phyloP scores from a whole-genome alignment of 2,797 vertebrate genomes.

The Microhierax caerulescens region DNA sequence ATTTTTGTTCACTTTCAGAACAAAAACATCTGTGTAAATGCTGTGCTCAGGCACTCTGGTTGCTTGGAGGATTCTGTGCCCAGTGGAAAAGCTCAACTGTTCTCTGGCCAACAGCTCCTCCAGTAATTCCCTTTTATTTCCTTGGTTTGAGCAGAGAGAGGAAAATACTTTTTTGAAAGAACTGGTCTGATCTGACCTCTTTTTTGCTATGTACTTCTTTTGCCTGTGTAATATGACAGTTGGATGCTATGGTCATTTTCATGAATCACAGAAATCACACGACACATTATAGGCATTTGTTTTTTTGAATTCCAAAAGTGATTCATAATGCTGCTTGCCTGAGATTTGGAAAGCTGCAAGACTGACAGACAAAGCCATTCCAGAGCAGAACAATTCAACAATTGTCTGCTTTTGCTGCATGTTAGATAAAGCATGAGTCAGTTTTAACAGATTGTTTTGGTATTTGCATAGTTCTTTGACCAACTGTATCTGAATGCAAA shows the following conservation, averaged over 20 bases:
- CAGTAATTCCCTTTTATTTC: not conserved
- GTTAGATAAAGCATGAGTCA: not conserved
- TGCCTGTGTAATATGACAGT: not conserved
- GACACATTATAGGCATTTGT: not conserved
- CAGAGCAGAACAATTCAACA: constrained; percentile 17
- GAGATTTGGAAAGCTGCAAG: not conserved
- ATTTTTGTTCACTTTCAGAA: not conserved
- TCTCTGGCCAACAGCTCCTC: not conserved
- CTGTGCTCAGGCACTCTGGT: not conserved
- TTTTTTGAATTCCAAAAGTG: constrained; percentile 36
- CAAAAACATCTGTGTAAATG: not conserved
- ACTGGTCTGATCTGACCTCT: not conserved
- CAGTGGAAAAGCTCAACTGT: not conserved
- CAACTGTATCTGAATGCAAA: not conserved
- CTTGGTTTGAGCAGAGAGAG: not conserved
- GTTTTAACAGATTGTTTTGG: not conserved
- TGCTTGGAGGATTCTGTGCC: not conserved
- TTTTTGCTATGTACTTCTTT: not conserved
- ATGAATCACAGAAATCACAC: constrained; percentile 39
- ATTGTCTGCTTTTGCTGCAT: not conserved
- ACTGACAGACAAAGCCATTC: not conserved
- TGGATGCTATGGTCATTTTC: not conserved
- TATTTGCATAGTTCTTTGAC: not conserved
- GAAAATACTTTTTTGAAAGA: not conserved
- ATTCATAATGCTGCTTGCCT: constrained; percentile 22